Base-by-base conservation (phyloP, 1,140 invertebrate genomes). In the Leptopilina clavipes region DNA sequence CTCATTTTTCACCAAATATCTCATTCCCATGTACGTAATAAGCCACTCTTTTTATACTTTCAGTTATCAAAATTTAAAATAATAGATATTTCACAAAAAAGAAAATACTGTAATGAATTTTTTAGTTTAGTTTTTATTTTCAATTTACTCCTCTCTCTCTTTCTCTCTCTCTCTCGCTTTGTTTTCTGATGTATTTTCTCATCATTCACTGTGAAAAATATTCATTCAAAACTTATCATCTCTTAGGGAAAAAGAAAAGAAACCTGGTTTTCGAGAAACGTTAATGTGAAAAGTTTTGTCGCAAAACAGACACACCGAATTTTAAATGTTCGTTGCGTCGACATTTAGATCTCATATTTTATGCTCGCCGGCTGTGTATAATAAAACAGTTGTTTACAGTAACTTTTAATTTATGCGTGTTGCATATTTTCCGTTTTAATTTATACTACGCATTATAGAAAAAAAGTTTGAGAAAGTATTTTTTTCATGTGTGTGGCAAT, bases 41-140 rank as follows among this genome's bases (percentile, higher is more conserved):
- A 65, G 59, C 22, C 25, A 37, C 12, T 37, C 22, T 65, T n/a
- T 37, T 65, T 65, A 37, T 22, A 14, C 9, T n/a, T 40, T 40
- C 8, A 40, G 9, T 59, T 59, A 14, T 59, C 22, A 1, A 10
- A 19, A 25, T 59, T 59, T 9, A 9, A 19, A 19, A 18, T 10
- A 25, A 22, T 1, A 59, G 19, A 12, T 25, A 31, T 31, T 31
- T n/a, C n/a, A n/a, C n/a, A 31, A 31, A 31, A 31, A 31, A 5
- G 25, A 31, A 31, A 31, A 31, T n/a, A n/a, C n/a, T n/a, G n/a
- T n/a, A n/a, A n/a, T n/a, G n/a, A n/a, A n/a, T n/a, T n/a, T n/a
- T n/a, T n/a, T n/a, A n/a, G n/a, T 31, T 31, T 31, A 59, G 65
- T 71, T 72, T 71, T 73, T 78, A 54, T 45, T 18, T 31, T 44